Base-by-base conservation (phyloP, 2,888 invertebrate species). In the Synanthedon tipuliformis region DNA sequence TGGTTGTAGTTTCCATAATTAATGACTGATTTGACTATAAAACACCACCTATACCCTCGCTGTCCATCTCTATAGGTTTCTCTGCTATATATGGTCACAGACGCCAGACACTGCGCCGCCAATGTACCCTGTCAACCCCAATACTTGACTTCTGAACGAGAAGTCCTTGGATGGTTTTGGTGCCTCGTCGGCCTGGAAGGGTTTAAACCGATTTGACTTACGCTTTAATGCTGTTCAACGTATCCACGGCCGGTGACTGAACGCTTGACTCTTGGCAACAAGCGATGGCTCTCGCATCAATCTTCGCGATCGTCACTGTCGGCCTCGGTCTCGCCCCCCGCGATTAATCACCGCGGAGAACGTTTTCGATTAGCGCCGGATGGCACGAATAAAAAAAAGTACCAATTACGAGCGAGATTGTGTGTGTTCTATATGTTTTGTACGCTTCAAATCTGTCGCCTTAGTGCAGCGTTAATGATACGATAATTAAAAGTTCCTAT, bases 341-440 rank as follows among this genome's bases (percentile, higher is more conserved):
- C 81, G 75, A 83, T 85, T 82, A 83, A 85, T 86, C 84, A 84
- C 73, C 55, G 50, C 57, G 65, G 68, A 69, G 73, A 78, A 71
- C 76, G 80, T 79, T 79, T 81, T 85, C 83, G 83, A 84, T 84
- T 83, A 83, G 77, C 81, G 75, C 76, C 77, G 75, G 69, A 70
- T 74, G 71, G 63, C 54, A 51, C 55, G 53, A 52, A 57, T 61
- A 59, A 65, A 16, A 70, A 75, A 72, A 71, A 69, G 70, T 66
- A 73, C 71, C 74, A 77, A 79, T 81, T 81, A 76, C 67, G 70
- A 73, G 69, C 68, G 64, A 53, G 34, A 34, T 34, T 34, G 34
- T 54, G 58, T 54, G 52, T 48, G 56, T 58, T 61, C 54, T 61
- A 60, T 62, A 62, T 62, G 56, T 56, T 56, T 56, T 51, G 51